Conservation (phyloP, 2,888 invertebrate genomes). For the Esperia sulphurella region DNA sequence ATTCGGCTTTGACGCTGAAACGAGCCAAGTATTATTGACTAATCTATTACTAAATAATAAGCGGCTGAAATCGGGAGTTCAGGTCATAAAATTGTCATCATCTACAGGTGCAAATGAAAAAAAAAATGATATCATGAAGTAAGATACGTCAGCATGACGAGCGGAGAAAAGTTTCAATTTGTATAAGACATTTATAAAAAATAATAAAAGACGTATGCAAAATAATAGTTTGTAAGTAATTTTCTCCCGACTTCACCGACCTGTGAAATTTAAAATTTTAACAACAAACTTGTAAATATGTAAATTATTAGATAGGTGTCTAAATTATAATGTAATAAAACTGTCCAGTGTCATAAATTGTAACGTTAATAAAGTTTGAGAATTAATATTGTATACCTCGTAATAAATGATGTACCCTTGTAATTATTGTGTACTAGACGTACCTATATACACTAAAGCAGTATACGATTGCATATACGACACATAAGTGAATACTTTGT, state of each 20-base stretch:
- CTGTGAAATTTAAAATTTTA: constrained; percentile 12
- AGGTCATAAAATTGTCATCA: not conserved
- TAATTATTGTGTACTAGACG: constrained; percentile 12
- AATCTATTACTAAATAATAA: constrained; percentile 1
- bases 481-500: constrained; percentile 71
- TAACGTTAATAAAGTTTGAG: constrained; percentile 20
- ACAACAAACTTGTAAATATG: constrained; percentile 73
- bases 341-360: constrained; percentile 70
- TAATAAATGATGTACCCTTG: constrained; percentile 10
- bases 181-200: too few species aligned
- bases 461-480: constrained; percentile 23
- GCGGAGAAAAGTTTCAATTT: too few species aligned
- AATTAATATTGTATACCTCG: constrained; percentile 22
- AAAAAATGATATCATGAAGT: too few species aligned
- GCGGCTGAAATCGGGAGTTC: constrained; percentile 16
- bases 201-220: too few species aligned
- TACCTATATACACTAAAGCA: constrained; percentile 9
- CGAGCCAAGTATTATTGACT: constrained; percentile 10
- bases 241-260: not conserved
- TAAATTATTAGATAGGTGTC: constrained; percentile 42
- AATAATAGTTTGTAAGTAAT: too few species aligned
- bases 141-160: too few species aligned
- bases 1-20: not conserved
- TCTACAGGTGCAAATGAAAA: not conserved
- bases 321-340: constrained; percentile 33